These are phyloP conservation scores for Sinhomidia bicolor DNA, from an alignment of 2,888 invertebrate species.

Conservation along the genomic window DNA sequence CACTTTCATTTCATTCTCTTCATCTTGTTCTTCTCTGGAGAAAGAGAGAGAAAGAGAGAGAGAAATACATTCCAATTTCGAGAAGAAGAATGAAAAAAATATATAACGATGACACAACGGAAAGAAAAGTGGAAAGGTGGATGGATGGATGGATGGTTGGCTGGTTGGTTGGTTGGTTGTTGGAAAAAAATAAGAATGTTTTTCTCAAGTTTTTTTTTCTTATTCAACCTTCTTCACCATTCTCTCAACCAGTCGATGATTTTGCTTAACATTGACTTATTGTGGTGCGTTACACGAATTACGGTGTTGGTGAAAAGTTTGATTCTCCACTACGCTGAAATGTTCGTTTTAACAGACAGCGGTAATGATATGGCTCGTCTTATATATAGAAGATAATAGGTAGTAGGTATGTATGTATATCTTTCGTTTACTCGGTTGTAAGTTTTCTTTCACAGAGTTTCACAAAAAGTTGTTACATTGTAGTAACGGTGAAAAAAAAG, in stretches of 20 bases:
- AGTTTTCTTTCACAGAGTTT: not conserved
- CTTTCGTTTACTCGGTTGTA: not conserved
- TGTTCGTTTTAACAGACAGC: conserved; percentile 19
- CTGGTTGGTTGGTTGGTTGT: too few relatives aligned
- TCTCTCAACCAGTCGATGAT: not conserved
- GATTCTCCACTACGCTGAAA: too few relatives aligned
- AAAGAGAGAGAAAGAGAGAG: too few relatives aligned
- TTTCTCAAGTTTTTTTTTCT: not conserved
- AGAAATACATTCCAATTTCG: too few relatives aligned
- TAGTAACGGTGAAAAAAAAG: too few relatives aligned
- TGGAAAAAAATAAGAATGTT: not conserved
- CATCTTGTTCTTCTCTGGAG: not conserved
- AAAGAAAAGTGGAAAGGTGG: conserved; percentile 3
- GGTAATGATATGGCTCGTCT: too few relatives aligned
- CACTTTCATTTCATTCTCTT: conserved; percentile 33
- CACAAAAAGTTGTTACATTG: too few relatives aligned
- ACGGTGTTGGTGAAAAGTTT: too few relatives aligned
- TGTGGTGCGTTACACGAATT: too few relatives aligned
- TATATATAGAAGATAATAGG: too few relatives aligned
- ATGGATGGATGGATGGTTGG: conserved; percentile 14
- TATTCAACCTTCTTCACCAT: not conserved
- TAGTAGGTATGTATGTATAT: not conserved
- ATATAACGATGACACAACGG: conserved; percentile 11
- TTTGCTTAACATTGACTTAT: not conserved
- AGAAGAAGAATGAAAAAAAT: not conserved